These are phyloP conservation scores for Alloscopus bannaensis DNA, from an alignment of 2,888 invertebrate species.

Conservation along the genomic window DNA sequence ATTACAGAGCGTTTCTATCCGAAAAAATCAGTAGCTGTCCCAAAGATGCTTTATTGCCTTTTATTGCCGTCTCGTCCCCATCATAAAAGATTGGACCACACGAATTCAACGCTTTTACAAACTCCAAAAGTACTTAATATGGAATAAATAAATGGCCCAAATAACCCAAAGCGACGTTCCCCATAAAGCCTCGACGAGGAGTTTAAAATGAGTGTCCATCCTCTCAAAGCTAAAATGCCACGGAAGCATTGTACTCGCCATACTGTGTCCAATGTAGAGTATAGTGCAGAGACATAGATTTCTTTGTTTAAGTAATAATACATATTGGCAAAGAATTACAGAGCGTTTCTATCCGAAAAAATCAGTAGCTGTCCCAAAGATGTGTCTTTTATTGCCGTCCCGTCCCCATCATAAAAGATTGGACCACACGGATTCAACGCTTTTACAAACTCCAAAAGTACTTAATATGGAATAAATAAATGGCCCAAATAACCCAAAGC, in stretches of 20 bases:
- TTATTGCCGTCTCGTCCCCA: too few relatives aligned
- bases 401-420: neutral
- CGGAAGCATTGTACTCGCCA: conserved; percentile 84
- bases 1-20: too few relatives aligned
- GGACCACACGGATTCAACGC: neutral
- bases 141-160: conserved; percentile 85
- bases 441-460: conserved; percentile 78
- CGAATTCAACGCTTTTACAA: conserved; percentile 38
- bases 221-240: conserved; percentile 83
- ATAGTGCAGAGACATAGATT: too few relatives aligned
- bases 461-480: conserved; percentile 84
- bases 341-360: too few relatives aligned
- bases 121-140: conserved; percentile 81
- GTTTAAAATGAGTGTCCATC: conserved; percentile 85
- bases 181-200: conserved; percentile 86
- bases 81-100: neutral
- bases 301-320: too few relatives aligned
- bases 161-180: conserved; percentile 89
- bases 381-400: too few relatives aligned
- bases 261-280: conserved; percentile 90
- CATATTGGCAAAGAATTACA: too few relatives aligned
- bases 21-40: too few relatives aligned
- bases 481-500: conserved; percentile 88
- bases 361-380: too few relatives aligned
- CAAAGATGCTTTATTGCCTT: too few relatives aligned